Base-by-base conservation (phyloP, 2,888 invertebrate species). In the Xestia ashworthii region DNA sequence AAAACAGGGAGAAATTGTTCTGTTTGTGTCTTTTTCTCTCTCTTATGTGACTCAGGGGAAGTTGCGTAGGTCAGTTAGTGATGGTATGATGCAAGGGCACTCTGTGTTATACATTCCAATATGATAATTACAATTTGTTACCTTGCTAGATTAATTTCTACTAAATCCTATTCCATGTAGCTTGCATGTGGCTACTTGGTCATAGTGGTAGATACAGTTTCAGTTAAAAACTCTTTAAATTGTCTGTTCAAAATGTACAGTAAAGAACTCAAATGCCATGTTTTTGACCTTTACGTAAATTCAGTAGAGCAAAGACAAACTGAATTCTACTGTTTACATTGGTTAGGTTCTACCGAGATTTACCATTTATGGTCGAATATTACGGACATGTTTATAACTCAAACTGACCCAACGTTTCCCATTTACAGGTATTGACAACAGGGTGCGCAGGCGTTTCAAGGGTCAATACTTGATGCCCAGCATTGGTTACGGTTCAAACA, bases 401-500 rank as follows among this genome's bases (percentile, higher is more conserved):
- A 3, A n/a, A 4, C 44, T 68, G 16, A 80, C 8, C 11, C 0
- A 41, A 12, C 1, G 9, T 14, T 58, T 11, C 22, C 0, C 62
- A 2, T 41, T 94, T 94, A 6, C 93, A 97, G 97, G 99, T 99
- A 99, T 99, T 97, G 99, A 99, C 97, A 99, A 99, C 98, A 98
- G 99, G 97, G 99, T 99, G 70, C 98, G 99, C 90, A 98, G 99
- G 95, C 98, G 99, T 90, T 99, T 99, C 97, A 99, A 99, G 98
- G 99, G 99, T 50, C 99, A 99, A 94, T 99, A 98, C 94, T 97
- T 99, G 97, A 99, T 99, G 99, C 99, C 99, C 87, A 99, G 98
- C 95, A 99, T 99, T 95, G 99, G 99, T 98, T 99, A 99, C 94
- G 99, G 99, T 89, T 99, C 99, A 90, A 98, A 98, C 95, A 98